Conservation (phyloP, 2,113 vertebrate species). For the Dissostichus mawsoni region DNA sequence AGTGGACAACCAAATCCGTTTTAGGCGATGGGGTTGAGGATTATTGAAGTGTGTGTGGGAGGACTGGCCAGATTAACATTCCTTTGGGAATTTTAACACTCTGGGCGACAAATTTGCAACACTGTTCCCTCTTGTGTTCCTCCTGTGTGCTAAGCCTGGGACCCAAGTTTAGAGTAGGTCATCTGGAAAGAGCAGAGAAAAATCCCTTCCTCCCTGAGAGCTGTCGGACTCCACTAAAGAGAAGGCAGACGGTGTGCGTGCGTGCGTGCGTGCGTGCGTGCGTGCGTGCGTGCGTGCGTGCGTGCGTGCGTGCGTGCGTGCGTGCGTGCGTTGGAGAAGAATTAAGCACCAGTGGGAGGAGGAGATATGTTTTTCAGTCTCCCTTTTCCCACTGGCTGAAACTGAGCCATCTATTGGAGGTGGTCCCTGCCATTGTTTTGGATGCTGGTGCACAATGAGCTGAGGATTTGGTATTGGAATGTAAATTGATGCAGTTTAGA, state of each 20-base stretch:
- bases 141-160: conserved; percentile 77
- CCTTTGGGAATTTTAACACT: conserved; percentile 89
- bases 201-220: conserved; percentile 63
- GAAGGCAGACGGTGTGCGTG: conserved; percentile 18
- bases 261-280: conserved; percentile 20
- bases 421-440: conserved; percentile 54
- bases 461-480: conserved; percentile 49
- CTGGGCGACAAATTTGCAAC: conserved; percentile 87
- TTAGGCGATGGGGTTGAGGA: conserved; percentile 69
- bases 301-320: conserved; percentile 27
- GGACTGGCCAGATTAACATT: conserved; percentile 87
- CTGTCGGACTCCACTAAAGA: conserved; percentile 57
- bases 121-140: conserved; percentile 79
- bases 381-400: conserved; percentile 69
- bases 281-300: conserved; percentile 16
- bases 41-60: conserved; percentile 77
- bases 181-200: conserved; percentile 79
- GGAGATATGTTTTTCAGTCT: conserved; percentile 62
- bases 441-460: conserved; percentile 21
- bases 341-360: conserved; percentile 56
- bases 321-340: conserved; percentile 22
- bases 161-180: conserved; percentile 78
- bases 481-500: conserved; percentile 42
- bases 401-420: conserved; percentile 57
- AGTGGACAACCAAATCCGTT: conserved; percentile 60